Evolutionary conservation across 2,888 invertebrate genomes (phyloP).

Genomic region (Clepsis dumicolana): DNA sequence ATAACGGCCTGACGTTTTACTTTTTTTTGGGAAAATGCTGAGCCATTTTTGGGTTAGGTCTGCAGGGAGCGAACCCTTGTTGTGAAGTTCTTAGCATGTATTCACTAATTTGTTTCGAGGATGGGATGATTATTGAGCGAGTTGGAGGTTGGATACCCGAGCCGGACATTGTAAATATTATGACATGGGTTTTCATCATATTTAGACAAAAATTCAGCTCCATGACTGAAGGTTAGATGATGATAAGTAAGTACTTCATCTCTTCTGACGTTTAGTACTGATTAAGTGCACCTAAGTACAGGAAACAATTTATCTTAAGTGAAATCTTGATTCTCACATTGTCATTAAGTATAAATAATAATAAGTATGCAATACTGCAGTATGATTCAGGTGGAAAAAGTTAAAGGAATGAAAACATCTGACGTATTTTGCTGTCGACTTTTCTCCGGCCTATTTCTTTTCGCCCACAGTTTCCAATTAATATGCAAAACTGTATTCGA

Average conservation of each 20-base stretch:
- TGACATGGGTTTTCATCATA: neutral
- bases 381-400: neutral
- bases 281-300: no score
- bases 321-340: no score
- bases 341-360: no score
- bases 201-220: neutral
- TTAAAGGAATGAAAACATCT: neutral
- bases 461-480: constrained; percentile 59
- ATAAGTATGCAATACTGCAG: no score
- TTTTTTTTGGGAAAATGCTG: constrained; percentile 39
- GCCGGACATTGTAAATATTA: neutral
- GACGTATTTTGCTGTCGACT: constrained; percentile 11
- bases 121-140: neutral
- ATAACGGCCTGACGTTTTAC: constrained; percentile 49
- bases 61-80: constrained; percentile 36
- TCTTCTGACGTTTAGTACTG: no score
- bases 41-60: constrained; percentile 34
- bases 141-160: neutral
- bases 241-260: no score
- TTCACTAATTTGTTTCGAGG: constrained; percentile 1
- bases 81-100: neutral
- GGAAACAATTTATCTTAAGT: no score
- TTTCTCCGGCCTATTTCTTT: constrained; percentile 38
- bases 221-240: no score
- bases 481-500: constrained; percentile 67